Evolutionary conservation across 2,888 invertebrate genomes (phyloP), one percentile per base, ranked within the genome.

Genomic region (Nowickia ferox): DNA sequence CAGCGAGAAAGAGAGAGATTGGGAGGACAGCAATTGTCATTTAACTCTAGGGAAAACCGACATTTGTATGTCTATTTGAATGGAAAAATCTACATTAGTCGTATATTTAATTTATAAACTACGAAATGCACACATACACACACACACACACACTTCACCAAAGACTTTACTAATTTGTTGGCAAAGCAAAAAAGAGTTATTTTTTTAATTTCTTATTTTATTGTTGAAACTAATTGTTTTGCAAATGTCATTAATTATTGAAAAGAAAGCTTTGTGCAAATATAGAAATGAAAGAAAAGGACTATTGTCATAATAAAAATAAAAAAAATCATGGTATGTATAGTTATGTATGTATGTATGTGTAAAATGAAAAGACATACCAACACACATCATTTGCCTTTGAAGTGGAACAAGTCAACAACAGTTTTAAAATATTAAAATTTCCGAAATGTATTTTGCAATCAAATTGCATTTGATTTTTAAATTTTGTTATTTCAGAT

Each of bases 51-150:
- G 83, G 79, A 72, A 85, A 78, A 72, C 53, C 72, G 66, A 53
- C 86, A 86, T 72, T 80, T 86, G 86, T 65, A n/a, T 17, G n/a
- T 15, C 80, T 48, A 78, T 72, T 84, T 68, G 48, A 76, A 80
- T 40, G 55, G 71, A 83, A 76, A 61, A 40, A 19, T 46, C 13
- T 38, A 42, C 51, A 53, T 76, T 48, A 40, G 17, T 71, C 42
- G 44, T 40, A 57, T 57, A 59, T 59, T 66, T 38, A 57, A 63
- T 46, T 57, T 22, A 55, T 57, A 66, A 76, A 22, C 57, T 22
- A 63, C 19, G 22, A 68, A 59, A 48, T 68, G 68, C 57, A 53
- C 22, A 44, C 44, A 19, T 11, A 40, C 22, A 76, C 48, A n/a
- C n/a, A n/a, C n/a, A n/a, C n/a, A 44, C 44, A 19, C 17, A 40